Base-by-base conservation (phyloP, 2,888 invertebrate species). In the Xestobium rufovillosum region DNA sequence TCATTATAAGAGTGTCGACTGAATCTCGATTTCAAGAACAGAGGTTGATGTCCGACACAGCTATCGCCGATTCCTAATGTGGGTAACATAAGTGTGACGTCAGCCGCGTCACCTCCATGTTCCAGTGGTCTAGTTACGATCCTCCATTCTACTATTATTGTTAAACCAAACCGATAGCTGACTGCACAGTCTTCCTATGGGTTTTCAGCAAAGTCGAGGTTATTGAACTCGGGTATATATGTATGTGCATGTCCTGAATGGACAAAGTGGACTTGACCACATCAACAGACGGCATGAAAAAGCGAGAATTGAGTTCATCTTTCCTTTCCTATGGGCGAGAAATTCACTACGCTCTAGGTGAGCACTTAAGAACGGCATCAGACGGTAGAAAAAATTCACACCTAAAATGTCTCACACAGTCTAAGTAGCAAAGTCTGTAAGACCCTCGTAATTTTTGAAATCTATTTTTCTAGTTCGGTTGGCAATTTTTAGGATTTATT, bases 81-180 rank as follows among this genome's bases (percentile, higher is more conserved):
- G 60, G 64, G 64, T 64, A 64, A 64, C 60, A 57, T 54, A 50
- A 56, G 51, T 48, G 59, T 63, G 63, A 64, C 64, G 64, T 63
- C 64, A 64, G 52, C 47, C 52, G 56, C 61, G 61, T 63, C 61
- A 62, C 62, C 62, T 63, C 56, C 56, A 61, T 62, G 61, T 59
- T 63, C 63, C 57, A 57, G 62, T 61, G 63, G 64, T 64, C 63
- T 63, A 63, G 63, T 58, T 55, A 54, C 50, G 43, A 44, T 51
- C 48, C 47, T 49, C 47, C 52, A 55, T 53, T 55, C 57, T 56
- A 53, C 50, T 51, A n/a, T n/a, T n/a, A n/a, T n/a, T n/a, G n/a
- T n/a, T n/a, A 41, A 36, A 34, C 19, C 37, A 27, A 38, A 33
- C 32, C 37, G 36, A 35, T 41, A 16, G 36, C 35, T 36, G 38